These are phyloP conservation scores for Regulus satrapa DNA, from an alignment of 2,113 vertebrate species.

Conservation along the genomic window DNA sequence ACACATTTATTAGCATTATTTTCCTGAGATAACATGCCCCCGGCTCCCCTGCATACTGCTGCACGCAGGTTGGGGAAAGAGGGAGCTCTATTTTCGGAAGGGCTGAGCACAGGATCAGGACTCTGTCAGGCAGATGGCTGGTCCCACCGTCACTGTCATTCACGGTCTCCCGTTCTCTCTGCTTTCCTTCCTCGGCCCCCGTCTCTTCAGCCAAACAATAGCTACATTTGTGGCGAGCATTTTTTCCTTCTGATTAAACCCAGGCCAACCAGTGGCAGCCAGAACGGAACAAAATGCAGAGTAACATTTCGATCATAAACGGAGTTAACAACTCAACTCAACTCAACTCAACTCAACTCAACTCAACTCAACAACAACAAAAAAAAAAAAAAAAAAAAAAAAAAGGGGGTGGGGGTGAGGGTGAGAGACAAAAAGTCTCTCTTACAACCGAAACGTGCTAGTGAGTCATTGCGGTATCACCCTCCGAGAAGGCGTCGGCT, in stretches of 20 bases:
- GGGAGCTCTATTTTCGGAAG: neutral
- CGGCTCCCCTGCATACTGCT: neutral
- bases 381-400: neutral
- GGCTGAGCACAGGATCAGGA: neutral
- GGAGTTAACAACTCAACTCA: neutral
- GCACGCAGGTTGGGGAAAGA: neutral
- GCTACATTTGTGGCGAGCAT: neutral
- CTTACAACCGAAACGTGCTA: neutral
- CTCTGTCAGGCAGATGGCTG: neutral
- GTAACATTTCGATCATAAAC: neutral
- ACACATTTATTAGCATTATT: constrained; percentile 50
- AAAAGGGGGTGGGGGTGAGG: accelerated
- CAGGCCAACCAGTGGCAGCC: neutral
- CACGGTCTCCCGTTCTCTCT: neutral
- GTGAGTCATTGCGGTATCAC: neutral
- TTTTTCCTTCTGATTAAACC: neutral
- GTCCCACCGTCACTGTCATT: neutral
- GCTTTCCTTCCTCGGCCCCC: neutral
- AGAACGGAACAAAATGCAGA: neutral
- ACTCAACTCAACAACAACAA: neutral
- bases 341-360: too few species aligned
- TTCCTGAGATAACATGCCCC: neutral
- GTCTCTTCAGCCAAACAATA: neutral
- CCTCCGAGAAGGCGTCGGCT: neutral
- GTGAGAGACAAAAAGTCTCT: neutral